Conservation (phyloP, 30 jellyfish, hydroid and myxozoan genomes). For the Aurelia aurita complex sp. Pacific region DNA sequence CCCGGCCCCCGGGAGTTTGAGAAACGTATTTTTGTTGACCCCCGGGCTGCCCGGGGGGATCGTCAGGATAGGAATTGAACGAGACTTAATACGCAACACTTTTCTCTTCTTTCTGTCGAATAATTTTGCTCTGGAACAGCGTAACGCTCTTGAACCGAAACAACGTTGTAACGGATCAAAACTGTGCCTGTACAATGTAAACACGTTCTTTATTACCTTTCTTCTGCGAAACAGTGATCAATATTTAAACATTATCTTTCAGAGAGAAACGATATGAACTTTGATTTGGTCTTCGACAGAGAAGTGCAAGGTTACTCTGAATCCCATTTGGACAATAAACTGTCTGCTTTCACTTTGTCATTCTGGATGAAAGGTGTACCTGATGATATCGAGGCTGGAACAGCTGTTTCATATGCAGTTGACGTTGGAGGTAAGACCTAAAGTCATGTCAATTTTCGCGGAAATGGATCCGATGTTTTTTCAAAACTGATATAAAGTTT, state of each 20-base stretch:
- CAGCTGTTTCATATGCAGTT: constrained; percentile 93
- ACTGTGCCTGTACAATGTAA: too few species aligned
- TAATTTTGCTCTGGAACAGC: too few species aligned
- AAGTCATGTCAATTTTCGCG: background rate
- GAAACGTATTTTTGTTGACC: too few species aligned
- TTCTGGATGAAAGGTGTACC: constrained; percentile 92
- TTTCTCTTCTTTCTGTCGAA: too few species aligned
- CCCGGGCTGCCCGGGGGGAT: too few species aligned
- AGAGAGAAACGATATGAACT: constrained; percentile 72
- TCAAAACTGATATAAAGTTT: background rate
- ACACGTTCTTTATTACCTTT: too few species aligned
- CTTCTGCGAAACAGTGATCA: background rate
- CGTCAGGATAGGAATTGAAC: too few species aligned
- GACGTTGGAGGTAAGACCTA: constrained; percentile 76
- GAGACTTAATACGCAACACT: too few species aligned
- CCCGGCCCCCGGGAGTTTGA: too few species aligned
- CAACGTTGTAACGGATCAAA: too few species aligned
- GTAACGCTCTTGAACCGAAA: too few species aligned
- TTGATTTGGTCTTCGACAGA: constrained; percentile 92
- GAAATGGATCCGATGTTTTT: background rate
- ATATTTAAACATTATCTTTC: constrained; percentile 1
- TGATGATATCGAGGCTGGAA: constrained; percentile 93
- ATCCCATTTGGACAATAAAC: constrained; percentile 42
- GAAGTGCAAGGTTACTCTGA: constrained; percentile 88
- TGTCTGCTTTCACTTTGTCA: constrained; percentile 78